Evolutionary conservation across 2,797 vertebrate genomes (phyloP), one percentile per base, ranked within the genome.

Genomic region (Staurois parvus): DNA sequence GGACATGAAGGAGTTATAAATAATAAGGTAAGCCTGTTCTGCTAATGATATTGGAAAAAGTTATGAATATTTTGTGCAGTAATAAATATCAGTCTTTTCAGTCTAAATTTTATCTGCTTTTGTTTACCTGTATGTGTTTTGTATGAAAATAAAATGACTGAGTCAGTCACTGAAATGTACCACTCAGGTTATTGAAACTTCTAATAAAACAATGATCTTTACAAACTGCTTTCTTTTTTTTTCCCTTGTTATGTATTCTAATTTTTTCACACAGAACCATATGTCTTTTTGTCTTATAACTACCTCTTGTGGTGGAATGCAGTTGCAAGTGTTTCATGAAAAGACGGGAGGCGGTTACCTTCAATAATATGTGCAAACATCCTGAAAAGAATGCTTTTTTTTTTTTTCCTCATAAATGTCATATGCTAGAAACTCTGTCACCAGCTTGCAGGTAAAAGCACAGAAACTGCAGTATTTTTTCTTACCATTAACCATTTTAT

Each of bases 141-240:
- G n/a, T 80, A 45, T 70, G 29, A 80, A 32, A 80, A 80, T 56
- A 24, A 80, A 79, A 32, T 24, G 11, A 52, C 15, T 52, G 67
- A 67, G 42, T 52, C 30, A 37, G 67, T 69, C 24, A 69, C 42
- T 28, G 19, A 45, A 70, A 52, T 70, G 66, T 70, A 70, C 42
- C n/a, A 45, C 66, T 80, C 78, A 69, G 78, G 78, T 80, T 69
- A 29, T 21, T 80, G 42, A 80, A 32, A 70, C 78, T 80, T 80
- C 15, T 52, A 80, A 80, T 80, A 80, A 80, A 80, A 52, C 21
- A 26, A 52, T 52, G 12, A 80, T 52, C 2, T n/a, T 69, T 26
- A 29, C 26, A 66, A 12, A 15, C n/a, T 11, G 8, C 17, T 66
- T 13, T 29, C 59, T 64, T 10, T 37, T 37, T 9, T n/a, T n/a